Base-by-base conservation (phyloP, 1,140 invertebrate genomes). In the Drosophila pseudoananassae region DNA sequence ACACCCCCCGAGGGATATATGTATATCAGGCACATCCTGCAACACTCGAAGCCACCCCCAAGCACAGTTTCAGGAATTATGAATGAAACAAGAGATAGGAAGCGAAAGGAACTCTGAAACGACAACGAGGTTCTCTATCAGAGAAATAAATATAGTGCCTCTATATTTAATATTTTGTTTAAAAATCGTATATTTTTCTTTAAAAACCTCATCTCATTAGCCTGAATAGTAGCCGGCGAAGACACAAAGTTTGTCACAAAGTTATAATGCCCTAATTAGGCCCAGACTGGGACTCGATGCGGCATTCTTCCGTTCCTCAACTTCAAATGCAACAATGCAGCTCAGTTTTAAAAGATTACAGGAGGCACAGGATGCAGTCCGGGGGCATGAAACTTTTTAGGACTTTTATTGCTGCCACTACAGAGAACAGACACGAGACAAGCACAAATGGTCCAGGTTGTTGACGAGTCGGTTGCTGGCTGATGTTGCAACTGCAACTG, bases 341-440 rank as follows among this genome's bases (percentile, higher is more conserved):
- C 33, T 36, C 29, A 9, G 82, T 81, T 85, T 87, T 76, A 71
- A 76, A 82, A 85, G 82, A 85, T 85, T 82, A 87, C n/a, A n/a
- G n/a, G n/a, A n/a, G n/a, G n/a, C n/a, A 73, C 78, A 46, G 82
- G 82, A 87, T 85, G 78, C 74, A 85, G 65, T 77, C 78, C 75
- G 79, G 78, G 77, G 74, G 82, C 74, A 87, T 85, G 66, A 70
- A 85, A 85, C 78, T 85, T 85, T 85, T 85, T 87, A 85, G 82
- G 82, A 87, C 81, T 85, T 85, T 87, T 87, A 78, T 85, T 85
- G 82, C 43, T 78, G 61, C 57, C 36, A 55, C 36, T 54, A 31
- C 49, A 63, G 61, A 69, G 65, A 57, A 58, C 72, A 40, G 50
- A 17, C 31, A 14, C 23, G 50, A 87, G 82, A 78, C 78, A 70